Evolutionary conservation across 2,797 vertebrate species (phyloP), one percentile per base, ranked within the genome.

Genomic region (Onychomys torridus): DNA sequence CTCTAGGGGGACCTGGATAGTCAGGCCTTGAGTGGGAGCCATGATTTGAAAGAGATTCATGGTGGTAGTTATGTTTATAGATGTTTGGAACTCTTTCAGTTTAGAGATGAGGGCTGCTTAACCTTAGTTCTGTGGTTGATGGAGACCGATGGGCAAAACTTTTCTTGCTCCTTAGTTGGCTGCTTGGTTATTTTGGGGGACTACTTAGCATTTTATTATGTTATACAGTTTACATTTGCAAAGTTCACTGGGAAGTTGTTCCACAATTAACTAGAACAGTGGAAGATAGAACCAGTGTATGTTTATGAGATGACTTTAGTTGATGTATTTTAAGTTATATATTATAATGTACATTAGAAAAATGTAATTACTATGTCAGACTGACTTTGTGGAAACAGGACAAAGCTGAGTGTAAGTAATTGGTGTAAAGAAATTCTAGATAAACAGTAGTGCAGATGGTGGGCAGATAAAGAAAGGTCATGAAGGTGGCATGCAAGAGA

Each of bases 41-140:
- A 71, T n/a, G 27, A 23, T 63, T 92, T 96, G 69, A 81, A 91
- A 86, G 23, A 83, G 57, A 17, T 61, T 85, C 27, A 19, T 16
- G 1, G 43, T 89, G 29, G 17, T 59, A 9, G 5, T 1, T 71
- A 63, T 37, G 32, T 59, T 93, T 17, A 55, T 92, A 84, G 69
- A 61, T n/a, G 25, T 91, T 88, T 92, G 46, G 76, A 89, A 46
- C 27, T 89, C 83, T 93, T 91, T 82, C 3, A 86, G 93, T 88
- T 71, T n/a, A 13, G 37, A 86, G n/a, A 29, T 59, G 49, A 52
- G 34, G 43, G 16, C 86, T 95, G 52, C 19, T 63, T 91, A 75
- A 40, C 89, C 32, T 90, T 86, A n/a, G 82, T 85, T 40, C 88
- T 89, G 88, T 69, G n/a, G 61, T 82, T 95, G 52, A 75, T 90